Base-by-base conservation (phyloP, 92 coral and sea anemone species). In the Bergia sp. region DNA sequence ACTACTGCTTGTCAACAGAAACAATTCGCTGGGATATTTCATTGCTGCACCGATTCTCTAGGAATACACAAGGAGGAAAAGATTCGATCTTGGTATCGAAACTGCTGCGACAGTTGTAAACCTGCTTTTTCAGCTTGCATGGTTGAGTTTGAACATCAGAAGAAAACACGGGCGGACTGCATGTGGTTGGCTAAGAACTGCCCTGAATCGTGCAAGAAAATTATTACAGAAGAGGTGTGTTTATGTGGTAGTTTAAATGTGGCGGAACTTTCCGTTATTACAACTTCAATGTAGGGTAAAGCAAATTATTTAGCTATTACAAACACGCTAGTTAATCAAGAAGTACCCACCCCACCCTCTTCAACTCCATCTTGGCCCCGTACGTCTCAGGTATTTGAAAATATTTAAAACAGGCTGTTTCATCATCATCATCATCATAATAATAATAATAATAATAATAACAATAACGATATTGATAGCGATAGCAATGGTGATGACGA, bases 31-130 rank as follows among this genome's bases (percentile, higher is more conserved):
- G 69, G 69, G 69, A 61, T 61, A 18, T 61, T 61, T 23, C 69
- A 61, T 61, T 61, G 69, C 69, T 61, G 69, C 69, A 21, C 69
- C 2, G 69, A 16, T 23, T 61, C 69, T 61, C 69, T 61, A 61
- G 69, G 29, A 61, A 0, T 61, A 61, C 69, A 61, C 69, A 61
- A 61, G 23, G 29, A 61, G 5, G 69, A 61, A 21, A 61, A 21
- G 69, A 61, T 20, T 21, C 77, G n/a, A 21, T 37, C 77, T 5
- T 73, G 77, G 77, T 73, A 73, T 29, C 16, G 39, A 10, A 37
- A 73, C 16, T 73, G 77, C 77, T 73, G 77, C 5, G 4, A 36
- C 77, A 73, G 77, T 23, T 73, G 77, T 73, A 73, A 73, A 21
- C 77, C 40, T 13, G 77, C 77, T 21, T 73, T 73, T 38, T 5